Percentiles rank a stretch among this genome's conserved stretches.
phyloP scores from a whole-genome alignment of 2,797 vertebrate species.

The Falco cherrug region DNA sequence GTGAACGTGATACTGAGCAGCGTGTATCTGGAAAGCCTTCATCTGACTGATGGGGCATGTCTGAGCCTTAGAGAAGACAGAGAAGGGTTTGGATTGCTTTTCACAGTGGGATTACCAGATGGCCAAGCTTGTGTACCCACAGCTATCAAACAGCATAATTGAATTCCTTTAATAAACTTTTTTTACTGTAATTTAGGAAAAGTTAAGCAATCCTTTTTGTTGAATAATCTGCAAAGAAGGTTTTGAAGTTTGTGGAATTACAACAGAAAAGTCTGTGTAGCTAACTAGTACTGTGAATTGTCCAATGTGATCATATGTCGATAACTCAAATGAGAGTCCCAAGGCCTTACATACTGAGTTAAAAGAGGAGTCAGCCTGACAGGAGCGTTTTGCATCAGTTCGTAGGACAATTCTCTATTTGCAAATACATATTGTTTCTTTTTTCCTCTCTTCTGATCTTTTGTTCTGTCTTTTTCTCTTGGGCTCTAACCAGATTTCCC shows the following conservation, averaged over 20 bases:
- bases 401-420: neutral
- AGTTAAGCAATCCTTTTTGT: neutral
- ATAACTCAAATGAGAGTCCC: neutral
- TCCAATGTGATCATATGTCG: neutral
- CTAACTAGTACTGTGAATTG: neutral
- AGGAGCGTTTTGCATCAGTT: neutral
- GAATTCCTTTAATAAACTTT: neutral
- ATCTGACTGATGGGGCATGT: neutral
- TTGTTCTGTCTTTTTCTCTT: neutral
- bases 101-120: neutral
- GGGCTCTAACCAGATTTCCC: neutral
- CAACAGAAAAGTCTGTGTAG: neutral
- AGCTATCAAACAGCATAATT: neutral
- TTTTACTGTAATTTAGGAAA: neutral
- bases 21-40: neutral
- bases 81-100: constrained; percentile 15
- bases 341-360: neutral
- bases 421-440: neutral
- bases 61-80: constrained; percentile 7
- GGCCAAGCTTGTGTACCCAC: neutral
- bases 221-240: neutral
- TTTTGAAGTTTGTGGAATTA: neutral
- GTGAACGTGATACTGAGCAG: neutral
- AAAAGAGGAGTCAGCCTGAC: neutral
- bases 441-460: neutral